phyloP scores from a whole-genome alignment of 1,140 invertebrate species.

The Drosophila oshimai region DNA sequence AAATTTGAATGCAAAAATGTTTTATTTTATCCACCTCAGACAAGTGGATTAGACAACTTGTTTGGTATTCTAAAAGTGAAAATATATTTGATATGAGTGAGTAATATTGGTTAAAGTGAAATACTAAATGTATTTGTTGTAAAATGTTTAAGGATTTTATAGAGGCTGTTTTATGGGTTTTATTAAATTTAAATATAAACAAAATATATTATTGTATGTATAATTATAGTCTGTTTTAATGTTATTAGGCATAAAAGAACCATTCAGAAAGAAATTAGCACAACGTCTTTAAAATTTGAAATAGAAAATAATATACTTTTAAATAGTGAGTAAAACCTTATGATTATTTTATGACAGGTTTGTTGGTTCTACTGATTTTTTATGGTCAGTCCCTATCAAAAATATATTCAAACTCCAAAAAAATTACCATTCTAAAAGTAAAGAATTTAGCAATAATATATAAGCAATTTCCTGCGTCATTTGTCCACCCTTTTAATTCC shows the following conservation, averaged over 20 bases:
- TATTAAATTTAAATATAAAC: too few relatives aligned
- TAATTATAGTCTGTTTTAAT: too few relatives aligned
- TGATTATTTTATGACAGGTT: too few relatives aligned
- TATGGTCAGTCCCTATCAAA: neutral
- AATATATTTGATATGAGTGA: neutral
- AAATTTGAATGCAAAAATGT: constrained; percentile 4
- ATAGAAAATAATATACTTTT: too few relatives aligned
- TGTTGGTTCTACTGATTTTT: too few relatives aligned
- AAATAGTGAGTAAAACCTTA: too few relatives aligned
- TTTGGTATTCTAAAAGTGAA: neutral
- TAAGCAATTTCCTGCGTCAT: constrained; percentile 8
- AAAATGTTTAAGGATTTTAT: too few relatives aligned
- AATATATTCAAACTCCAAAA: neutral
- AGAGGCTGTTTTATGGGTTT: too few relatives aligned
- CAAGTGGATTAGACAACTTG: neutral
- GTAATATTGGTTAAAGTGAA: neutral
- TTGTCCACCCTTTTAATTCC: constrained; percentile 7
- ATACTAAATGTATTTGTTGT: neutral
- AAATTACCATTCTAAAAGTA: neutral
- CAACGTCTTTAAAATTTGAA: too few relatives aligned
- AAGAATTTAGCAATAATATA: constrained; percentile 9
- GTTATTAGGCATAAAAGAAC: too few relatives aligned
- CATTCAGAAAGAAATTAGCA: too few relatives aligned
- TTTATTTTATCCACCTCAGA: neutral
- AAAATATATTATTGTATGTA: too few relatives aligned